Conservation (phyloP, 2,797 vertebrate genomes). For the Neopelma chrysocephalum region DNA sequence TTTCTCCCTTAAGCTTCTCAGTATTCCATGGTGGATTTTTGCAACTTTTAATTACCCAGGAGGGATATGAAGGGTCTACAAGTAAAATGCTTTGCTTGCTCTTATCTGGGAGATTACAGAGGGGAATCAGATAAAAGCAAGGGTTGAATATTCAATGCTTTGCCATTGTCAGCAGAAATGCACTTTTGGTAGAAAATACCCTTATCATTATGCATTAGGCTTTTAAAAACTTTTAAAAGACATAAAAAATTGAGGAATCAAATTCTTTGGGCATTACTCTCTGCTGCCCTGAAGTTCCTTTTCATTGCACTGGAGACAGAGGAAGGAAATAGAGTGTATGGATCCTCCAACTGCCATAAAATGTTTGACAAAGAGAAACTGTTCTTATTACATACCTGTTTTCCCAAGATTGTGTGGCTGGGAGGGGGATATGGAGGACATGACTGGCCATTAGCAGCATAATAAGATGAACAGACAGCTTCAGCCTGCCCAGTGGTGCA, state of each 20-base stretch:
- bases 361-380: background rate
- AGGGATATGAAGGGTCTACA: conserved; percentile 9
- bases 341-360: background rate
- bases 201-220: background rate
- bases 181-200: conserved; percentile 7
- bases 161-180: conserved; percentile 10
- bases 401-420: background rate
- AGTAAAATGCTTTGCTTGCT: conserved; percentile 45
- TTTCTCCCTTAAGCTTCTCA: background rate
- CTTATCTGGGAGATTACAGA: conserved; percentile 27
- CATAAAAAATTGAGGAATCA: background rate
- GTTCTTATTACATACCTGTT: background rate
- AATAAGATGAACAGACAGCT: background rate
- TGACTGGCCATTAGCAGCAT: background rate
- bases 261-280: background rate
- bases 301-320: background rate
- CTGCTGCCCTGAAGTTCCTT: background rate
- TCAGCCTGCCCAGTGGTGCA: background rate
- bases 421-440: background rate
- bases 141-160: conserved; percentile 1
- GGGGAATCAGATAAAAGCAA: background rate
- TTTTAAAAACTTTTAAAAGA: conserved; percentile 17
- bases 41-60: conserved; percentile 46
- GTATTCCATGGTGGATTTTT: background rate
- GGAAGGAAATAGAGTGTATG: background rate